Percentiles rank a stretch among this genome's conserved stretches.
These are phyloP conservation scores for Novumbra hubbsi DNA, from an alignment of 2,797 vertebrate species.

Conservation along the genomic window DNA sequence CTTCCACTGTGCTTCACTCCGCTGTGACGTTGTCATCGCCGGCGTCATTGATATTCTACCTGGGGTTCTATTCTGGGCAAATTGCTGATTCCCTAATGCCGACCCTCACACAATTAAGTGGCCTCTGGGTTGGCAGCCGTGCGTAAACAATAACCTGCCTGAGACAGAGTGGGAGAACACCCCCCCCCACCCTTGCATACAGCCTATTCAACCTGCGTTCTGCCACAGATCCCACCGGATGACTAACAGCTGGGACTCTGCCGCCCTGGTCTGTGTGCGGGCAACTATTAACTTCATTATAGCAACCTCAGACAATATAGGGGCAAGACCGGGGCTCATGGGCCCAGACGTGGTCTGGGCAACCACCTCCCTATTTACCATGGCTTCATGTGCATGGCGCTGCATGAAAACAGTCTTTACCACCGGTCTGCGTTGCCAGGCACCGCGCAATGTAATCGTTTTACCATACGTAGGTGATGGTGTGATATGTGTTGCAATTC, in stretches of 20 bases:
- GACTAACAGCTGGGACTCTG: too few species aligned
- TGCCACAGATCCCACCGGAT: not conserved
- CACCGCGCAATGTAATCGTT: too few species aligned
- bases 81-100: not conserved
- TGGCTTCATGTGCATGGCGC: not conserved
- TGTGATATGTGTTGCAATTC: too few species aligned
- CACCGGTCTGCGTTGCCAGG: not conserved
- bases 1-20: not conserved
- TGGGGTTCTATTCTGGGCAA: not conserved
- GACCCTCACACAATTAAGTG: conserved; percentile 10
- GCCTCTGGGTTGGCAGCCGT: not conserved
- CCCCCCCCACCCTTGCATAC: not conserved
- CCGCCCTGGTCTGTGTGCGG: too few species aligned
- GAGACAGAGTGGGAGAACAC: not conserved
- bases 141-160: not conserved
- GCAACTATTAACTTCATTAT: not conserved
- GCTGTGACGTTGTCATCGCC: not conserved
- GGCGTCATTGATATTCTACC: not conserved
- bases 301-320: not conserved
- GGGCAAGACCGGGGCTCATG: not conserved
- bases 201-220: not conserved
- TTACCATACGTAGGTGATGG: too few species aligned
- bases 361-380: not conserved
- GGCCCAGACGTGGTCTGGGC: not conserved
- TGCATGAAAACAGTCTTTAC: not conserved